phyloP scores from a whole-genome alignment of 2,113 vertebrate species.

The Cavia aperea region DNA sequence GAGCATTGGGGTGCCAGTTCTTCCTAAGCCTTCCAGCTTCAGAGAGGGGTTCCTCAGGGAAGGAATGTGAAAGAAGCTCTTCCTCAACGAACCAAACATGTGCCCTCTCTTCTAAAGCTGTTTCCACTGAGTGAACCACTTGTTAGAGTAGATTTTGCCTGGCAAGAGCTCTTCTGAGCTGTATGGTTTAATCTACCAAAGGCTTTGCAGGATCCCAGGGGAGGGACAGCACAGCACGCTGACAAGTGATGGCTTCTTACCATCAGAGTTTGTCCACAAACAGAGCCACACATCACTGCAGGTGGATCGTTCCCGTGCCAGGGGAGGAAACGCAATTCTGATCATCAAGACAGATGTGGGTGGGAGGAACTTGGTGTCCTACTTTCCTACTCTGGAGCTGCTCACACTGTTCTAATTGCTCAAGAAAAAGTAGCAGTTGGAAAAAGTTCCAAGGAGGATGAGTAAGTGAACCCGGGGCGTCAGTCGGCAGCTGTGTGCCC shows the following conservation, averaged over 20 bases:
- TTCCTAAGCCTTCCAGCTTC: background rate
- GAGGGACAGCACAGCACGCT: background rate
- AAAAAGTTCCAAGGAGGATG: background rate
- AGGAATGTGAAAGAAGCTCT: background rate
- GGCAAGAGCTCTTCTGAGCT: background rate
- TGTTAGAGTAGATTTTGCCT: background rate
- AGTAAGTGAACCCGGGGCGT: background rate
- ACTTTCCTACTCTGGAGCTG: background rate
- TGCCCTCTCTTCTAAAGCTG: background rate
- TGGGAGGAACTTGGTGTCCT: background rate
- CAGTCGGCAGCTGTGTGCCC: background rate
- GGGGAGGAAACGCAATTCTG: background rate
- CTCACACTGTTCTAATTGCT: background rate
- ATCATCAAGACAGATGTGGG: background rate
- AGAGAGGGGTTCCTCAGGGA: background rate
- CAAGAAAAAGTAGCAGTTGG: background rate
- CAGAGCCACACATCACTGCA: background rate
- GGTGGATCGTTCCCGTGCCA: background rate
- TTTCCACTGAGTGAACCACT: background rate
- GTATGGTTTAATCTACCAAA: background rate
- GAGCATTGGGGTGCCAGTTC: background rate
- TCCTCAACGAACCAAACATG: background rate
- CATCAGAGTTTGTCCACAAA: background rate
- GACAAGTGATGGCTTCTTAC: background rate
- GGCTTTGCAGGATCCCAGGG: accelerated